Evolutionary conservation across 2,797 vertebrate species (phyloP).

Genomic region (Anabas testudineus): DNA sequence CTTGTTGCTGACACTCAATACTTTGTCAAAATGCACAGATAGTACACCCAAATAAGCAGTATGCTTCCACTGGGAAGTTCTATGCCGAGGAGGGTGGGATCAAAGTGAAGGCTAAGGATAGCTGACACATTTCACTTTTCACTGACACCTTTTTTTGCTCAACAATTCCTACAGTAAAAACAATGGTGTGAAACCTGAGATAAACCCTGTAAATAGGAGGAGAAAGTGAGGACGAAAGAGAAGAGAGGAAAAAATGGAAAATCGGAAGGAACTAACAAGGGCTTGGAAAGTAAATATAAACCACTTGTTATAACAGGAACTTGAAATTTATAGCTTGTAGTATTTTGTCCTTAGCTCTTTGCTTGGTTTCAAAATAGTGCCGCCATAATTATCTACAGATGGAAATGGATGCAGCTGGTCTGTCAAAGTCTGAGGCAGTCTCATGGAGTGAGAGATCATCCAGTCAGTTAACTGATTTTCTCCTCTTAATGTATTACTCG

Average conservation of each 20-base stretch:
- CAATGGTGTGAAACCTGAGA: slow-evolving; percentile 79
- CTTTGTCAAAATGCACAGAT: slow-evolving; percentile 73
- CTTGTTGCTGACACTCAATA: slow-evolving; percentile 83
- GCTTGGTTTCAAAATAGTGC: slow-evolving; percentile 85
- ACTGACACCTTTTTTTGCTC: slow-evolving; percentile 72
- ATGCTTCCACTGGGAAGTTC: slow-evolving; percentile 44
- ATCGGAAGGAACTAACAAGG: slow-evolving; percentile 76
- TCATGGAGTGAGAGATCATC: slow-evolving; percentile 59
- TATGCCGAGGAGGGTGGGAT: slow-evolving; percentile 21
- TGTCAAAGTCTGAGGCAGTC: slow-evolving; percentile 53
- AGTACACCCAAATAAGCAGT: slow-evolving; percentile 60
- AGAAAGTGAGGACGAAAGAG: slow-evolving; percentile 20
- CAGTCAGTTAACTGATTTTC: slow-evolving; percentile 59
- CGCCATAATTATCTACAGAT: slow-evolving; percentile 85
- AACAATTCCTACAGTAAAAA: slow-evolving; percentile 74
- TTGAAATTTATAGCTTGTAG: slow-evolving; percentile 87
- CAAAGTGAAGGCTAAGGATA: slow-evolving; percentile 55
- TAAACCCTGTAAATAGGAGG: slow-evolving; percentile 31
- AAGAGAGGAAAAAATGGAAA: slow-evolving; percentile 16
- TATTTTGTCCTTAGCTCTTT: slow-evolving; percentile 83
- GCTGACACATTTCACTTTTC: slow-evolving; percentile 74
- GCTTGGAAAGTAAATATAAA: slow-evolving; percentile 83
- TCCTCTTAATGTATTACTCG: slow-evolving; percentile 52
- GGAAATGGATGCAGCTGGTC: slow-evolving; percentile 80
- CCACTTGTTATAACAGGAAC: slow-evolving; percentile 89